Evolutionary conservation across 2,797 vertebrate genomes (phyloP), one percentile per base, ranked within the genome.

Genomic region (Poeciliopsis paucimaculata): DNA sequence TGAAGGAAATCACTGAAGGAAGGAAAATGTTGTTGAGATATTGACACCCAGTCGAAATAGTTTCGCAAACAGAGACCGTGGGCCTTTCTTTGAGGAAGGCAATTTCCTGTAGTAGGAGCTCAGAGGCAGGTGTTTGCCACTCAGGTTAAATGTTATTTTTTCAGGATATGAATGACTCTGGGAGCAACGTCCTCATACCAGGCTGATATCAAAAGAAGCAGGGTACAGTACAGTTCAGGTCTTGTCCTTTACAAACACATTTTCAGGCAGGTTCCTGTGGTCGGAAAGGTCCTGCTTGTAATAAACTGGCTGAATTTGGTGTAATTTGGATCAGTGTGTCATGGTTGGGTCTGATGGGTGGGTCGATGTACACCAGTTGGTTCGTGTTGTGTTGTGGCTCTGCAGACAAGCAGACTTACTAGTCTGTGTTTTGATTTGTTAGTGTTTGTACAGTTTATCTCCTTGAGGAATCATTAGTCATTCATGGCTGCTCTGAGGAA

Each of bases 381-480:
- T 82, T 82, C 60, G 11, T 49, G 72, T 71, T 80, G 41, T 49
- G 79, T 68, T 57, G 78, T 74, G 78, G 82, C 20, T 26, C 41
- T 77, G 70, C 53, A 0, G 16, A 53, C 79, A 82, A 34, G 72
- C 73, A 78, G 79, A 68, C 77, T 82, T 75, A n/a, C 77, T 77
- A 84, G 68, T 71, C 57, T 79, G 87, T 79, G 88, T 89, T 90
- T 85, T 87, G 85, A 88, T 88, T 86, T 92, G 89, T 86, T 85
- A 84, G 74, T 89, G 90, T 91, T 86, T 91, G 89, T 68, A 74
- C 82, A 87, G 92, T 89, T 77, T 51, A 80, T 86, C 80, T 91
- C 87, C 87, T 85, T 31, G 18, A 87, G 84, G 87, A 88, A 79
- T 93, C 91, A 92, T 94, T 93, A 93, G 92, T 93, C 89, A 94